A percentile compares a stretch with the other conserved stretches of the same genome.
phyloP scores from a whole-genome alignment of 1,140 invertebrate species.

The Drosophila teissieri region DNA sequence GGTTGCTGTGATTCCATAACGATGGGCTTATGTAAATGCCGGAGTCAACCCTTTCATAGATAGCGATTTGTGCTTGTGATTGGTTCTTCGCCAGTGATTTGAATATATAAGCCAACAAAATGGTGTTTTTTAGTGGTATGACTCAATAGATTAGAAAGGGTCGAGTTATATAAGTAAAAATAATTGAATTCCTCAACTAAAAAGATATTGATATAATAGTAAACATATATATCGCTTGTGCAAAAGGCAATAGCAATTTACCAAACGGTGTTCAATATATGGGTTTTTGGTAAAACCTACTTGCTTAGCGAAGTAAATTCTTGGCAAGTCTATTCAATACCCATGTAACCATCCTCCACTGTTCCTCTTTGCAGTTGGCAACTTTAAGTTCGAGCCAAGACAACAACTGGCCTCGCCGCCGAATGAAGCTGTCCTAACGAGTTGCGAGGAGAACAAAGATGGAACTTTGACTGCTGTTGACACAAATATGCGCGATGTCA shows the following conservation, averaged over 20 bases:
- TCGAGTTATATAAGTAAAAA: too few relatives aligned
- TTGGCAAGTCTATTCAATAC: too few relatives aligned
- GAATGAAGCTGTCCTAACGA: conserved; percentile 52
- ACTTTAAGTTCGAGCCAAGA: conserved; percentile 54
- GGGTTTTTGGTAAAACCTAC: too few relatives aligned
- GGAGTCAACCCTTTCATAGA: conserved; percentile 63
- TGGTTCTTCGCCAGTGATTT: conserved; percentile 47
- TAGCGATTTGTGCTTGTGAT: conserved; percentile 38
- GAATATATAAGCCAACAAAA: conserved; percentile 59
- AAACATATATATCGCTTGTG: too few relatives aligned
- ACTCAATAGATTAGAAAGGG: background rate
- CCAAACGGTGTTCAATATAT: too few relatives aligned
- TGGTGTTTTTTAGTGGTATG: conserved; percentile 31
- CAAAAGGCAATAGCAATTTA: too few relatives aligned
- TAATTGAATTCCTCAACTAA: background rate
- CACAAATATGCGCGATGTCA: conserved; percentile 81
- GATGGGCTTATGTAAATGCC: conserved; percentile 69
- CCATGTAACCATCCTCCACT: background rate
- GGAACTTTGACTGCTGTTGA: conserved; percentile 67
- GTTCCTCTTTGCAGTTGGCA: conserved; percentile 25
- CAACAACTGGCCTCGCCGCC: conserved; percentile 29
- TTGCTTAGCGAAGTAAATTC: background rate
- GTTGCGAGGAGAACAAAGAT: conserved; percentile 41
- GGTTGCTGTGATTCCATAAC: conserved; percentile 73
- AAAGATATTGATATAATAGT: background rate